Percentiles rank a stretch among this genome's conserved stretches.
Conservation (phyloP, 2,888 invertebrate species). For the Unio delphinus region DNA sequence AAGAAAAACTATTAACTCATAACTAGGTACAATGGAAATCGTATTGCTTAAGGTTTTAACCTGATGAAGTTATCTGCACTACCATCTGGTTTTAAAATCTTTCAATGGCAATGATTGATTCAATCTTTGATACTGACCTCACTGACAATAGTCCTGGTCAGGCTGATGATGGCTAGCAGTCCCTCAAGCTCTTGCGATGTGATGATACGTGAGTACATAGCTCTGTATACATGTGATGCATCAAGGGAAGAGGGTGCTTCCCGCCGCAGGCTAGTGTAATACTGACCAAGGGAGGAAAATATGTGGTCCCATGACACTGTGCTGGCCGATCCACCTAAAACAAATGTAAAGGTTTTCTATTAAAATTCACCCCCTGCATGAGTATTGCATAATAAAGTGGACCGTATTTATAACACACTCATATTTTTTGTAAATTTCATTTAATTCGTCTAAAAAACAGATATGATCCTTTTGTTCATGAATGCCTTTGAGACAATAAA, state of each 20-base stretch:
- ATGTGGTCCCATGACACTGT: slow-evolving; percentile 88
- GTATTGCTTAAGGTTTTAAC: too few relatives aligned
- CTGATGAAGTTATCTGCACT: too few relatives aligned
- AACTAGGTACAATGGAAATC: neutral
- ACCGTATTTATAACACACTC: too few relatives aligned
- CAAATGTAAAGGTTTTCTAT: too few relatives aligned
- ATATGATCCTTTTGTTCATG: too few relatives aligned
- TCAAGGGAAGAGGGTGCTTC: slow-evolving; percentile 77
- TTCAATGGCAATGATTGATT: neutral
- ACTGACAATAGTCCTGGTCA: slow-evolving; percentile 84
- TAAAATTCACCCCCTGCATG: too few relatives aligned
- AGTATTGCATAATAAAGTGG: too few relatives aligned
- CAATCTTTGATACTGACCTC: slow-evolving; percentile 38
- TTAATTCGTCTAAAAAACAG: too few relatives aligned
- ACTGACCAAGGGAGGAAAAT: slow-evolving; percentile 81
- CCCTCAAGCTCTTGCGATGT: slow-evolving; percentile 88
- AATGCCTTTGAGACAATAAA: too few relatives aligned
- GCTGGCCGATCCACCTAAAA: slow-evolving; percentile 72
- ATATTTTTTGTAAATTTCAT: too few relatives aligned
- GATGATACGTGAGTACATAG: slow-evolving; percentile 72
- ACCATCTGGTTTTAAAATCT: neutral
- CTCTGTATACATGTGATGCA: slow-evolving; percentile 70
- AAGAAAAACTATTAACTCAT: neutral
- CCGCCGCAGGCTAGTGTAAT: slow-evolving; percentile 73
- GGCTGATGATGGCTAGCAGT: slow-evolving; percentile 83